Evolutionary conservation across 64 coral and sea anemone species (phyloP).

Genomic region (Montipora capricornis): DNA sequence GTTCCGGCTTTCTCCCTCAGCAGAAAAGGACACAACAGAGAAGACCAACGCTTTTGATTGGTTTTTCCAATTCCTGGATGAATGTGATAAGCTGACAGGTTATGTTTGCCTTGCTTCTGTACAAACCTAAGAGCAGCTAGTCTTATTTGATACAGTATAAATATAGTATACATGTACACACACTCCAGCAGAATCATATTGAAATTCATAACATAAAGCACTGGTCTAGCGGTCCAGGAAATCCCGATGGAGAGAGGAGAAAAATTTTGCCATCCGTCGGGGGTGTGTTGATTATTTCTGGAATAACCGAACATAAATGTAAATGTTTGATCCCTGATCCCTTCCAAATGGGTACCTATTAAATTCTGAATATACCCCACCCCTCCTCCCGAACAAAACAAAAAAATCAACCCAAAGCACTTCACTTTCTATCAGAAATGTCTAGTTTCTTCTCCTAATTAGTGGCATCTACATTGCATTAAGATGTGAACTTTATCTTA

Average conservation of each 20-base stretch:
- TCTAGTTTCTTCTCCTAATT: conserved; percentile 12
- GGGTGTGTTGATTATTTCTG: conserved; percentile 7
- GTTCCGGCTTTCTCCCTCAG: conserved; percentile 15
- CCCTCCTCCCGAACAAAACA: conserved; percentile 3
- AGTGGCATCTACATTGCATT: conserved; percentile 8
- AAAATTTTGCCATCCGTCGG: not conserved
- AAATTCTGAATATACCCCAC: conserved; percentile 16
- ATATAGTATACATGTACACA: not conserved
- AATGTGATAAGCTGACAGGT: conserved; percentile 35
- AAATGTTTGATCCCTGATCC: not conserved
- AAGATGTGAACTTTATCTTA: conserved; percentile 2
- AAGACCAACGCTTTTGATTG: not conserved
- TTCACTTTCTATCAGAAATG: conserved; percentile 7
- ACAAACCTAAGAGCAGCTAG: conserved; percentile 7
- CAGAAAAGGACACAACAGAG: conserved; percentile 22
- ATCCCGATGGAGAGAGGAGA: conserved; percentile 12
- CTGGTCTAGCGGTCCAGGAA: not conserved
- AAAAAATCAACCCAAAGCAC: not conserved
- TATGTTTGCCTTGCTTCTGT: not conserved
- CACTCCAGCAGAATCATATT: conserved; percentile 4
- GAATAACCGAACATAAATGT: not conserved
- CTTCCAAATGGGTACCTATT: conserved; percentile 11
- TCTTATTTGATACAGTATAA: not conserved
- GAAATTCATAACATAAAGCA: not conserved
- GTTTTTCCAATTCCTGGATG: conserved; percentile 23